These are phyloP conservation scores for Metallyticus violacea DNA, from an alignment of 2,888 invertebrate genomes.

Conservation along the genomic window DNA sequence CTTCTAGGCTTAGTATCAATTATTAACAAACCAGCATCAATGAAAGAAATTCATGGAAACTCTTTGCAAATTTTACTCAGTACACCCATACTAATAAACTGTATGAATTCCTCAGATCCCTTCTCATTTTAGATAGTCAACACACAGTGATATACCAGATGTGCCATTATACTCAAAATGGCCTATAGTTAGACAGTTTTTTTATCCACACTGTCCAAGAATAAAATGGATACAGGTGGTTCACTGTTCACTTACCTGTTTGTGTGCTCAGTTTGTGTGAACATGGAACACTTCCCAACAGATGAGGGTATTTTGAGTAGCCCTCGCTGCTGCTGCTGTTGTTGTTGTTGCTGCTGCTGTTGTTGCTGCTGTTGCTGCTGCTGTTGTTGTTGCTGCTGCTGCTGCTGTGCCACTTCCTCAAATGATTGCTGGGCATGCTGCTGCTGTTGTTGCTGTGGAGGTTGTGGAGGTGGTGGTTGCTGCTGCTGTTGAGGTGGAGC, in stretches of 20 bases:
- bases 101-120: too few species aligned
- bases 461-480: not conserved
- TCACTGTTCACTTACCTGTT: constrained; percentile 26
- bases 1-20: too few species aligned
- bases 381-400: constrained; percentile 40
- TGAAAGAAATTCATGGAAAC: too few species aligned
- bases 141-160: too few species aligned
- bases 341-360: constrained; percentile 3
- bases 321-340: constrained; percentile 26
- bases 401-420: constrained; percentile 23
- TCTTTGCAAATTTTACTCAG: too few species aligned
- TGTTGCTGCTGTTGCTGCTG: constrained; percentile 36
- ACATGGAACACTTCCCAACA: constrained; percentile 34
- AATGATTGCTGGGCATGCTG: not conserved
- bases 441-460: not conserved
- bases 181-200: too few species aligned
- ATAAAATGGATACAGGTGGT: too few species aligned
- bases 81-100: too few species aligned
- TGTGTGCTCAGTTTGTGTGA: constrained; percentile 33
- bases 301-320: constrained; percentile 33
- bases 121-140: too few species aligned
- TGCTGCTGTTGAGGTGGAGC: not conserved
- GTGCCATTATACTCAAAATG: too few species aligned
- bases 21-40: too few species aligned
- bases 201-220: too few species aligned